A percentile compares a stretch with the other conserved stretches of the same genome.
These are phyloP conservation scores for Protula sp. DNA, from an alignment of 2,888 invertebrate species.

Conservation along the genomic window DNA sequence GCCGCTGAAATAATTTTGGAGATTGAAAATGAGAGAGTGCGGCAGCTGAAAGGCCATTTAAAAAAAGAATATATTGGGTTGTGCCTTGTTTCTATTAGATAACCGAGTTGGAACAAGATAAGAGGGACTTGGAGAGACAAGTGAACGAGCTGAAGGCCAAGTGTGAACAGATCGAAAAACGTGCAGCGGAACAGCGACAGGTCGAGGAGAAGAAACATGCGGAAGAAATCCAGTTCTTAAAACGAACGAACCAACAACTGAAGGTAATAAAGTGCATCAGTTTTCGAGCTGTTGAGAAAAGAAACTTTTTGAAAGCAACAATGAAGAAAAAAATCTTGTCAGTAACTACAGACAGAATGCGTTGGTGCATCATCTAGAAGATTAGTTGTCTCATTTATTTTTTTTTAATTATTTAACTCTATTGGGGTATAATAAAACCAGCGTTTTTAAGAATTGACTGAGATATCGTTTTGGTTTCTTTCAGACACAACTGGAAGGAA, in stretches of 20 bases:
- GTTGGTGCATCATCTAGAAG: not conserved
- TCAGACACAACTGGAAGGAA: constrained; percentile 87
- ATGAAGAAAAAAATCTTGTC: not conserved
- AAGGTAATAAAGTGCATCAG: constrained; percentile 68
- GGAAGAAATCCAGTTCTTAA: constrained; percentile 85
- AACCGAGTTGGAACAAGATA: constrained; percentile 63
- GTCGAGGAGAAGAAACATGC: constrained; percentile 88
- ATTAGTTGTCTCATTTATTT: no score
- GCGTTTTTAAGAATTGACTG: no score
- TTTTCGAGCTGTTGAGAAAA: not conserved
- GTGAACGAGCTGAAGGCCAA: constrained; percentile 54
- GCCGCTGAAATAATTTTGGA: no score
- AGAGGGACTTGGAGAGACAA: constrained; percentile 77
- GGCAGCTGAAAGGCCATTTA: no score
- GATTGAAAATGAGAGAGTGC: no score
- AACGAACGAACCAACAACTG: constrained; percentile 87
- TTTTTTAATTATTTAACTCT: no score
- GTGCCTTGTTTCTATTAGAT: no score
- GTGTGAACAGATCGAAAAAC: constrained; percentile 54
- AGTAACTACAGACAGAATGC: not conserved
- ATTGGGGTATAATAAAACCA: no score
- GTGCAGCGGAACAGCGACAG: constrained; percentile 67
- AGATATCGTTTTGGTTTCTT: no score
- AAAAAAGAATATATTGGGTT: no score
- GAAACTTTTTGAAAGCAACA: no score